Base-by-base conservation (phyloP, 2,113 vertebrate genomes). In the Ahaetulla prasina region DNA sequence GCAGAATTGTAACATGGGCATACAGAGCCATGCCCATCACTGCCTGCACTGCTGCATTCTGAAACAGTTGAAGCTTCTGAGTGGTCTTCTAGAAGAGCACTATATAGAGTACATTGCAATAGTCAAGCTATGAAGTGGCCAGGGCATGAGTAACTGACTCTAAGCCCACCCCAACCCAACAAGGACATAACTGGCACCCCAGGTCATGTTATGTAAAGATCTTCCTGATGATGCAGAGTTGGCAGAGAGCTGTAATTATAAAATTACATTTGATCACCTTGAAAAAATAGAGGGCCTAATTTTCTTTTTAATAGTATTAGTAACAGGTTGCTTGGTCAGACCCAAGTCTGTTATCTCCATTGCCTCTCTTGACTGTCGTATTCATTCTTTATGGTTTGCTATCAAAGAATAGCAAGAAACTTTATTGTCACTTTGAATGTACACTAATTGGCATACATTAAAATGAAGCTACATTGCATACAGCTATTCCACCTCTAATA, bases 321-420 rank as follows among this genome's bases (percentile, higher is more conserved):
- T 85, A 94, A 85, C 20, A 27, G 47, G 74, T 74, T 52, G 88
- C 74, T 93, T 92, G 87, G 90, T 92, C 94, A 25, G 0, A 2
- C 9, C 89, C 91, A n/a, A 16, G 0, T 47, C 55, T 54, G 20
- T 68, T 87, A 55, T 53, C 89, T 90, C 84, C 74, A 27, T n/a
- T 35, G 27, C 22, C 3, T 35, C 68, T 12, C 60, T 47, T 74
- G 39, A 52, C 18, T 52, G 39, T 63, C 10, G 25, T 49, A 9
- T 22, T 54, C 22, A 23, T 5, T 52, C 47, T 47, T 47, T 47
- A 60, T 60, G 27, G 4, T 85, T 49, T 50, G n/a, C 30, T 49
- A 25, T 35, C 57, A 0, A 0, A 90, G 50, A 52, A 52, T 52
- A 52, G n/a, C n/a, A n/a, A n/a, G 50, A 52, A 52, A 14, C 50